Evolutionary conservation across 2,888 invertebrate genomes (phyloP).

Genomic region (Pammene aurita): DNA sequence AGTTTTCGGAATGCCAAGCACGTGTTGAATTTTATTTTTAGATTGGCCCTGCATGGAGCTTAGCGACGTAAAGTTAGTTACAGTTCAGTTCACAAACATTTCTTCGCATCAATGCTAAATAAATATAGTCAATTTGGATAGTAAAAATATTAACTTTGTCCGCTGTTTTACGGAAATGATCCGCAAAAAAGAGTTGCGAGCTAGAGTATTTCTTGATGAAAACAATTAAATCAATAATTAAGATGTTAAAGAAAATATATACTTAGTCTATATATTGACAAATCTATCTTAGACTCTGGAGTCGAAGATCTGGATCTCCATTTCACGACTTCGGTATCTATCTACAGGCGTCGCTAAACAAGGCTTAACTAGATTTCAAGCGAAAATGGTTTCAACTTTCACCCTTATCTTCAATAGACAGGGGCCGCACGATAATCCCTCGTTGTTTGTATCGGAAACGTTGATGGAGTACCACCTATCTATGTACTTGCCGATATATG

Average conservation of each 20-base stretch:
- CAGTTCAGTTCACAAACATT: not conserved
- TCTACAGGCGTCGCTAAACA: constrained; percentile 3
- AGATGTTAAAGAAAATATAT: too few species aligned
- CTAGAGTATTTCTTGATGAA: too few species aligned
- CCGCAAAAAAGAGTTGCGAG: too few species aligned
- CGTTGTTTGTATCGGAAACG: constrained; percentile 16
- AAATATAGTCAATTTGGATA: too few species aligned
- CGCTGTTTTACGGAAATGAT: too few species aligned
- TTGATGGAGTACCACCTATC: constrained; percentile 19
- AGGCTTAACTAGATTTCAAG: constrained; percentile 6
- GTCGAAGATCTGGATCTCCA: too few species aligned
- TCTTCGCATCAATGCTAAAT: not conserved
- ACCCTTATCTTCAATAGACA: constrained; percentile 18
- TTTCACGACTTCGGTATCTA: not conserved
- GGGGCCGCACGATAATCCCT: constrained; percentile 24
- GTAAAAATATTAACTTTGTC: too few species aligned
- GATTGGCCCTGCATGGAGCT: constrained; percentile 12
- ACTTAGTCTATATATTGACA: not conserved
- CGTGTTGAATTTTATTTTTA: constrained; percentile 34
- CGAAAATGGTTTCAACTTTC: constrained; percentile 22
- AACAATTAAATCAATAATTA: too few species aligned
- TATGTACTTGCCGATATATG: not conserved
- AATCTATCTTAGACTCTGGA: too few species aligned
- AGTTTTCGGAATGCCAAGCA: constrained; percentile 23
- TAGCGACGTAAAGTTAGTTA: not conserved